Conservation (phyloP, 2,113 vertebrate species). For the Anguilla rostrata region DNA sequence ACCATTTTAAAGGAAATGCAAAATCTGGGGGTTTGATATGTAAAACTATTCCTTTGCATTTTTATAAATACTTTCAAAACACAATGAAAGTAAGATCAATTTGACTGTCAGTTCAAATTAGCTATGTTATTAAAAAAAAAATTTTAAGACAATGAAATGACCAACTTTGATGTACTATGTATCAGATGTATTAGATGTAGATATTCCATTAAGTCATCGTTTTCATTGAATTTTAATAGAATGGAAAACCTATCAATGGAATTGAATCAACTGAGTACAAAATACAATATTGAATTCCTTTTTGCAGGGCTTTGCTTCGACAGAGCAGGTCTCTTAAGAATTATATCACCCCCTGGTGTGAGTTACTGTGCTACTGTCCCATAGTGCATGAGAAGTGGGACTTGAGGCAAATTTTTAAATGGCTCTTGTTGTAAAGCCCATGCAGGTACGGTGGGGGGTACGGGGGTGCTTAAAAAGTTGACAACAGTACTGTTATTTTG, state of each 20-base stretch:
- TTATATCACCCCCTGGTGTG: background rate
- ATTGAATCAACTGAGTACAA: background rate
- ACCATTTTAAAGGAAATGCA: conserved; percentile 49
- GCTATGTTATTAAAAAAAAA: no score
- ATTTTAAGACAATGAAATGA: background rate
- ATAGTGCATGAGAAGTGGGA: background rate
- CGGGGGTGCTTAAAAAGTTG: background rate
- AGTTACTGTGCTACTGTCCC: background rate
- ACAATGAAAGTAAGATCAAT: background rate
- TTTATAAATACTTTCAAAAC: background rate
- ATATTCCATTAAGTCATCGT: conserved; percentile 1
- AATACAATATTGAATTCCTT: background rate
- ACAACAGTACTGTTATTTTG: background rate
- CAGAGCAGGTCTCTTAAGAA: background rate
- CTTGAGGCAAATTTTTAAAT: background rate
- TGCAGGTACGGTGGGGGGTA: no score
- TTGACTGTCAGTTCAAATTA: background rate
- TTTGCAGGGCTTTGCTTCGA: background rate
- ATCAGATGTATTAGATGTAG: background rate
- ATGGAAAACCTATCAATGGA: background rate
- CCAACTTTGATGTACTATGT: background rate
- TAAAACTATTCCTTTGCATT: conserved; percentile 21
- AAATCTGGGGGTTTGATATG: conserved; percentile 54
- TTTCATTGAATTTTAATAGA: background rate
- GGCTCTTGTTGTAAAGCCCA: background rate